phyloP scores from a whole-genome alignment of 2,113 vertebrate genomes.

The Thamnophis sirtalis region DNA sequence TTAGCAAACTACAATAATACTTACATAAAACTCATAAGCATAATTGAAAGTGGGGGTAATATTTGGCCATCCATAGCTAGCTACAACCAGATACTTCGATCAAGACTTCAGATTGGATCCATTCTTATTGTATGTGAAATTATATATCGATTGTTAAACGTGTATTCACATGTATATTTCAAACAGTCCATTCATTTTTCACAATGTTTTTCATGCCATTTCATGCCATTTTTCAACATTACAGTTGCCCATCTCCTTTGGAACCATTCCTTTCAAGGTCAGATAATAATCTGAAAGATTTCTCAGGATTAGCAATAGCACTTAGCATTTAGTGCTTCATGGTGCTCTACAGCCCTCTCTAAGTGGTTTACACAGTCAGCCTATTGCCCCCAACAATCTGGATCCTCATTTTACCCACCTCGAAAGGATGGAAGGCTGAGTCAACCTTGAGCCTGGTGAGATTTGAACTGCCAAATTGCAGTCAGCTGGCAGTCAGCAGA shows the following conservation, averaged over 20 bases:
- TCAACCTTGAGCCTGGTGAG: no score
- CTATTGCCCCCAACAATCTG: no score
- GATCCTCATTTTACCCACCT: no score
- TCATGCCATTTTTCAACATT: no score
- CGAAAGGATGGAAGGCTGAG: no score
- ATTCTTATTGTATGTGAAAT: background rate
- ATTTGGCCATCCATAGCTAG: background rate
- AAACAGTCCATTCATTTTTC: background rate
- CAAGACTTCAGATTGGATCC: background rate
- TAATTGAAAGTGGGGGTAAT: background rate
- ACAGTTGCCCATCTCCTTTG: background rate
- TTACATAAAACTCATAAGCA: background rate
- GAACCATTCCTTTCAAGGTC: background rate
- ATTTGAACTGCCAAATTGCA: no score
- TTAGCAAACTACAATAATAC: background rate
- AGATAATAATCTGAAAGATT: background rate
- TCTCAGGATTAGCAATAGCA: background rate
- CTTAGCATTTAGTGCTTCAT: no score
- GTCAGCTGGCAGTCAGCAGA: no score
- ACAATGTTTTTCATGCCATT: background rate
- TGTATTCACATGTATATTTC: background rate
- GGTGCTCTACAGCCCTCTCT: no score
- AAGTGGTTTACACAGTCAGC: no score
- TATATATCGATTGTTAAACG: background rate
- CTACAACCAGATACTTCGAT: background rate